Conservation (phyloP, 2,797 vertebrate genomes). For the Syndactyla subalaris region DNA sequence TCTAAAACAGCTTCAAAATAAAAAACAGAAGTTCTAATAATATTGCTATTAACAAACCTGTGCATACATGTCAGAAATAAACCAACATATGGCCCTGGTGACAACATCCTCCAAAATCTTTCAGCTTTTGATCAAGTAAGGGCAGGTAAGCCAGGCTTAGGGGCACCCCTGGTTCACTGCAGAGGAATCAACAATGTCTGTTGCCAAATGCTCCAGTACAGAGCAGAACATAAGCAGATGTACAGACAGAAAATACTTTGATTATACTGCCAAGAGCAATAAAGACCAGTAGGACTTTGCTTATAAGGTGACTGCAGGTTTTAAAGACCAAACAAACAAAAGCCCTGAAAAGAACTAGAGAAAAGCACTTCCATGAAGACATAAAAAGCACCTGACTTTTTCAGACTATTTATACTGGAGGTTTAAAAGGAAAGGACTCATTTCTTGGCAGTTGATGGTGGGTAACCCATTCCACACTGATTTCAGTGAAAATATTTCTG, state of each 20-base stretch:
- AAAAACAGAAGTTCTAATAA: constrained; percentile 16
- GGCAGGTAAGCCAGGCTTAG: neutral
- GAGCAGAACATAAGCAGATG: neutral
- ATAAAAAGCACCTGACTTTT: constrained; percentile 29
- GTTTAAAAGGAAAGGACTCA: constrained; percentile 18
- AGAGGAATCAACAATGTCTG: neutral
- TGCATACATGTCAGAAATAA: neutral
- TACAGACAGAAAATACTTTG: neutral
- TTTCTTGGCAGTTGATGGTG: neutral
- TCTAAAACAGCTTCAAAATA: neutral
- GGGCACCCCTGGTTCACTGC: neutral
- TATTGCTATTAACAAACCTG: neutral
- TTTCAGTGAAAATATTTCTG: constrained; percentile 41
- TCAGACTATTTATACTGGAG: neutral
- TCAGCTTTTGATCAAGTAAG: neutral
- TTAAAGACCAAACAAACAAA: constrained; percentile 33
- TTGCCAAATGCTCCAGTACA: neutral
- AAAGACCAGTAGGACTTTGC: constrained; percentile 26
- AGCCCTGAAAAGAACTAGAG: constrained; percentile 2
- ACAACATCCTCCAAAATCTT: neutral
- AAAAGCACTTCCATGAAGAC: constrained; percentile 11
- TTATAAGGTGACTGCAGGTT: constrained; percentile 30
- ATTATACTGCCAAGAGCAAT: constrained; percentile 37
- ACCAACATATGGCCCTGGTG: neutral
- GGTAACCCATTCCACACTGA: constrained; percentile 9